phyloP scores from a whole-genome alignment of 2,113 vertebrate species.

The Hippocampus comes region DNA sequence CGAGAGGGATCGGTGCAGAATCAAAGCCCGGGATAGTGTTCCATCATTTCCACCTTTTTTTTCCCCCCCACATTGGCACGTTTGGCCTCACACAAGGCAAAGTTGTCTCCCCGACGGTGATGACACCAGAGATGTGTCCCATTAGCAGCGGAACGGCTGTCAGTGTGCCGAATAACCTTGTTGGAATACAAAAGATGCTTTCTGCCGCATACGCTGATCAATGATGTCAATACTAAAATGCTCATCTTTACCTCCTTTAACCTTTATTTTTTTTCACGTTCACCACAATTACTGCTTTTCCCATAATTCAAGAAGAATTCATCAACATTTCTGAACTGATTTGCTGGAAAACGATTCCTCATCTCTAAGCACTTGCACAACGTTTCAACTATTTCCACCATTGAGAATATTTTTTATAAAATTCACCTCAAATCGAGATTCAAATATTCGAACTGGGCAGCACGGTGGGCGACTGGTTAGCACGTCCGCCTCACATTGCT shows the following conservation, averaged over 20 bases:
- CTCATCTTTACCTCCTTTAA: neutral
- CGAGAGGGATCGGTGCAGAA: constrained; percentile 17
- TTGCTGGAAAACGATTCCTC: too few species aligned
- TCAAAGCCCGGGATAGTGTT: constrained; percentile 43
- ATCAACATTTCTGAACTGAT: too few species aligned
- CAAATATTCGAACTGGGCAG: too few species aligned
- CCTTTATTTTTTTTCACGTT: neutral
- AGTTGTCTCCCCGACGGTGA: constrained; percentile 22
- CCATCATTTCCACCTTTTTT: constrained; percentile 4
- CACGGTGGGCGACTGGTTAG: too few species aligned
- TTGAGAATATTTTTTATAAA: too few species aligned
- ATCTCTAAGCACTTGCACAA: too few species aligned
- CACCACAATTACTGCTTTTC: neutral
- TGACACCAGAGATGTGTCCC: constrained; percentile 15
- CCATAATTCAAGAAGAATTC: too few species aligned
- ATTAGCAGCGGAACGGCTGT: neutral
- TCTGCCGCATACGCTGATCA: too few species aligned
- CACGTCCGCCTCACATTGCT: too few species aligned
- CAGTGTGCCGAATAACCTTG: constrained; percentile 9
- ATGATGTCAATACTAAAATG: too few species aligned
- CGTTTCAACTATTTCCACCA: too few species aligned
- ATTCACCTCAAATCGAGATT: too few species aligned
- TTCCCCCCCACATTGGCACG: neutral
- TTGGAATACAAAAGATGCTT: neutral
- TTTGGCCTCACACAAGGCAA: constrained; percentile 31